Evolutionary conservation across 2,113 vertebrate genomes (phyloP), one percentile per base, ranked within the genome.

Genomic region (Hippopotamus amphibius): DNA sequence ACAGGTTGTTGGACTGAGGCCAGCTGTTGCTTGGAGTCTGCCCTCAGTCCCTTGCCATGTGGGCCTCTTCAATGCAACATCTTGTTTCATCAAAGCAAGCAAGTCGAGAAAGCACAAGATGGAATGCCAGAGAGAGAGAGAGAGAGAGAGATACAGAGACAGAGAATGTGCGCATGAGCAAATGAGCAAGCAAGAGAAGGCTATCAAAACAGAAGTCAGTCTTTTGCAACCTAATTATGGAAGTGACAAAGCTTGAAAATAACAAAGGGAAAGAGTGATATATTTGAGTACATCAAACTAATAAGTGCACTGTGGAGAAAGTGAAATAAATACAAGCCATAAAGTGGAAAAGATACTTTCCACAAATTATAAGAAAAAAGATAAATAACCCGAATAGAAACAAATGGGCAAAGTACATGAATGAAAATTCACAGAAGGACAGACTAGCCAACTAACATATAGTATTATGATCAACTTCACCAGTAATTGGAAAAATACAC

Each of bases 391-490:
- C 16, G 77, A 86, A 65, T 77, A 76, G n/a, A 66, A 93, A 82
- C 37, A 66, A 93, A 77, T 55, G n/a, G 71, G 9, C n/a, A 55
- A 86, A 76, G 16, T 30, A 65, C 33, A 30, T 76, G 17, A 83
- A 53, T 74, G 68, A 85, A 85, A 93, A 86, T 85, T 86, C 59
- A 66, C 13, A 93, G 46, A 81, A 69, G 37, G 13, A 85, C 55
- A 79, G 28, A 66, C 26, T 26, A 86, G n/a, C 61, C 83, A 68
- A 37, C 28, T 33, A 28, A 77, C 21, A 65, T 53, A 93, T 68
- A 53, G 11, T 41, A 14, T 68, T 59, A 55, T 53, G 80, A n/a
- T 79, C 50, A 68, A 37, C 28, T 86, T 86, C 50, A 77, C n/a
- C 48, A 77, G 61, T 50, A 93, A 71, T 61, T 69, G 41, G 63